These are phyloP conservation scores for Drosophila rubida DNA, from an alignment of 2,888 invertebrate species.

Conservation along the genomic window DNA sequence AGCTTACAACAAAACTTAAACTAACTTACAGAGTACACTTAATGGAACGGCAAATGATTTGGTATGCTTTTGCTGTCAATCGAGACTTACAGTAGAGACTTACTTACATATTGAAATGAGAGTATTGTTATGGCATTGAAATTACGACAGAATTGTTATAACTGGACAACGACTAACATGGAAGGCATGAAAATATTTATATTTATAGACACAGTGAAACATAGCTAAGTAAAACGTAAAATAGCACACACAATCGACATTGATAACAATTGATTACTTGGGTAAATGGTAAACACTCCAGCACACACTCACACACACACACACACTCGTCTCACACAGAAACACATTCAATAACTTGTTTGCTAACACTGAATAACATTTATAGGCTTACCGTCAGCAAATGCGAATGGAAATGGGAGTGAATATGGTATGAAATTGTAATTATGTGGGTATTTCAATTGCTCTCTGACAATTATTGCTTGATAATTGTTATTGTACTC, in stretches of 20 bases:
- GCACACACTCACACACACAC: slow-evolving; percentile 18
- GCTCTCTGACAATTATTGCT: slow-evolving; percentile 30
- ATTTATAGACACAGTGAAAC: slow-evolving; percentile 51
- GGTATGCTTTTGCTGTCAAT: slow-evolving; percentile 19
- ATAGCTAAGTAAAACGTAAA: slow-evolving; percentile 53
- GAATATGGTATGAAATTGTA: slow-evolving; percentile 44
- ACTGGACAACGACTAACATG: slow-evolving; percentile 59
- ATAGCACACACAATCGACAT: slow-evolving; percentile 60
- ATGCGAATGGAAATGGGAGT: slow-evolving; percentile 39
- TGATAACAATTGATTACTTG: slow-evolving; percentile 70
- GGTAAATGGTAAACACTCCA: slow-evolving; percentile 47
- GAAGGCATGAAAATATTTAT: slow-evolving; percentile 43
- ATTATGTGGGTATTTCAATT: slow-evolving; percentile 47
- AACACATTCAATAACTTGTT: slow-evolving; percentile 18
- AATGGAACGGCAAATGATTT: slow-evolving; percentile 41
- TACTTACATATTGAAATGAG: slow-evolving; percentile 32
- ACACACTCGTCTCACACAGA: slow-evolving; percentile 7
- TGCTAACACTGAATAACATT: slow-evolving; percentile 29
- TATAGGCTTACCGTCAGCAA: slow-evolving; percentile 27
- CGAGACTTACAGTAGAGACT: slow-evolving; percentile 25
- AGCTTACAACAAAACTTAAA: slow-evolving; percentile 63
- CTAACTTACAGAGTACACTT: slow-evolving; percentile 59
- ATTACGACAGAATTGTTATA: slow-evolving; percentile 38
- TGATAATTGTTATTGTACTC: neutral
- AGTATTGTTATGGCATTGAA: slow-evolving; percentile 30